Evolutionary conservation across 2,113 vertebrate genomes (phyloP), one percentile per base, ranked within the genome.

Genomic region (Puma concolor): DNA sequence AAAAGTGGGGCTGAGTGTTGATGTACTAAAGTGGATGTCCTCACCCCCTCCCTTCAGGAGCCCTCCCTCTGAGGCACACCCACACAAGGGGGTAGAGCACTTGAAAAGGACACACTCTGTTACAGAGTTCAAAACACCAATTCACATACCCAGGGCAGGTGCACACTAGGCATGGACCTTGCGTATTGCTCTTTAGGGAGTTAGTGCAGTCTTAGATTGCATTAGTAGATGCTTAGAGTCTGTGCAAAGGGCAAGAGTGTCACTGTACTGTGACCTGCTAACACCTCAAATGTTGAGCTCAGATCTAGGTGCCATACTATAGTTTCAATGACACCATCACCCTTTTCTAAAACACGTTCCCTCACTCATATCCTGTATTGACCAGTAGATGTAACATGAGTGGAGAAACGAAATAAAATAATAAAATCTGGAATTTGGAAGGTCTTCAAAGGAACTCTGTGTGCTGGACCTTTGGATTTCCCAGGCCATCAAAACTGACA

Each of bases 401-500:
- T 16, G 0, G 3, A 14, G 50, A 83, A 33, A 67, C 1, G 69
- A 36, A 67, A n/a, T 52, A 50, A 80, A 81, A 64, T 80, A 69
- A 94, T 69, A 54, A 86, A 86, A 36, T 69, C 5, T 27, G 50
- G 50, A 23, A 21, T 86, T 93, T 66, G 31, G 29, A 69, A 96
- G 17, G 6, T 67, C 33, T 72, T 50, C 27, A 57, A n/a, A 63
- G 66, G n/a, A 92, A 92, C 83, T n/a, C 13, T 27, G 50, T 63
- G 41, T 69, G 48, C n/a, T 36, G 71, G 69, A 66, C 41, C 66
- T 89, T 91, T 79, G 52, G 7, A 72, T 74, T 95, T 85, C 50
- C 36, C n/a, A 95, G 67, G 63, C 14, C 74, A 90, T 69, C 23
- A 90, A 94, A 83, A 93, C 71, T 71, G 76, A 44, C 4, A 15